Conservation (phyloP, 2,888 invertebrate species). For the Heliconius ismenius region DNA sequence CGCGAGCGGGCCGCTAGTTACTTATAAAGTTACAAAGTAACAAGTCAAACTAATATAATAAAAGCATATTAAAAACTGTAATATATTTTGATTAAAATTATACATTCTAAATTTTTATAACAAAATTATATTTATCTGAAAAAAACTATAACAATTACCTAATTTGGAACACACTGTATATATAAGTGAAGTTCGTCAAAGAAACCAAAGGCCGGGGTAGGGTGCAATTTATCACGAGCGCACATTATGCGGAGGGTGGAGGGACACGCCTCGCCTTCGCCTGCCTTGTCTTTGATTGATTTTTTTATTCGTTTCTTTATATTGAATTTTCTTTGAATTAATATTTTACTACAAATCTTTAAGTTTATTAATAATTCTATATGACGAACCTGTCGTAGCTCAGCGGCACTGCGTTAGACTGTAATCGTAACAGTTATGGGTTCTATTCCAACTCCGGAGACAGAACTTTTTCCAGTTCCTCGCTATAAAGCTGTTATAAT, state of each 20-base stretch:
- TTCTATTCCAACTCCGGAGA: neutral
- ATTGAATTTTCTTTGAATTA: neutral
- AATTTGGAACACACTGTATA: slow-evolving; percentile 57
- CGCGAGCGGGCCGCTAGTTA: too few species aligned
- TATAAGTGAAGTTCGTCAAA: slow-evolving; percentile 71
- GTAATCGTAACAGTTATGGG: neutral
- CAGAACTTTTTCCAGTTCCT: neutral
- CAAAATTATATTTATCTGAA: neutral
- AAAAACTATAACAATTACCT: neutral
- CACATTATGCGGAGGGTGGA: slow-evolving; percentile 73
- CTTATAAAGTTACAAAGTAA: too few species aligned
- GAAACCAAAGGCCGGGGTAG: slow-evolving; percentile 76
- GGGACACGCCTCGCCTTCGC: slow-evolving; percentile 45
- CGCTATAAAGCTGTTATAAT: neutral
- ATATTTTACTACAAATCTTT: neutral
- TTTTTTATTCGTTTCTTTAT: slow-evolving; percentile 33
- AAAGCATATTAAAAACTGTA: too few species aligned
- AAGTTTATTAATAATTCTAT: neutral
- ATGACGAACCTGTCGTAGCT: too few species aligned
- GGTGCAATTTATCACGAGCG: slow-evolving; percentile 79
- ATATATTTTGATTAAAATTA: too few species aligned
- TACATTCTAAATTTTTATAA: too few species aligned
- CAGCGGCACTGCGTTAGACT: too few species aligned
- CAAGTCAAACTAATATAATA: too few species aligned
- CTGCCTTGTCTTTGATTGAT: slow-evolving; percentile 40